A percentile compares a stretch with the other conserved stretches of the same genome.
Conservation (phyloP, 92 coral and sea anemone species). For the Umimayanthus kanabou region DNA sequence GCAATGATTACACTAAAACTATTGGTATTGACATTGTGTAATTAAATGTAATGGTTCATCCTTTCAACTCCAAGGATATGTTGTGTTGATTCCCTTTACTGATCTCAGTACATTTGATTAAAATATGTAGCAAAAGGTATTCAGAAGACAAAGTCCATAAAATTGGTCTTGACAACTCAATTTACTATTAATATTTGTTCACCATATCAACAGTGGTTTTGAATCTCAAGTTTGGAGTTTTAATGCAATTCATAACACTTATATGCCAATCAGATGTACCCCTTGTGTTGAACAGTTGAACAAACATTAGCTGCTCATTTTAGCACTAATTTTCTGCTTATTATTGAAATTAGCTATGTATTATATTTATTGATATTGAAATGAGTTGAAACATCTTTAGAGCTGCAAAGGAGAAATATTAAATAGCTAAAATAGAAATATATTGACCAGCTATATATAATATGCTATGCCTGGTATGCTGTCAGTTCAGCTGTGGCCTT, state of each 20-base stretch:
- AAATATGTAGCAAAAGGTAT: background rate
- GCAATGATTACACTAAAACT: background rate
- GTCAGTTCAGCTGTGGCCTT: background rate
- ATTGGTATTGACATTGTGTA: background rate
- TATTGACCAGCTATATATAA: background rate
- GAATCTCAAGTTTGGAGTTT: background rate
- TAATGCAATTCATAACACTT: slow-evolving; percentile 1
- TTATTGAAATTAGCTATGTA: background rate
- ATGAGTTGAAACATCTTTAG: background rate
- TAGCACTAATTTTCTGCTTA: background rate
- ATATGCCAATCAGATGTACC: background rate
- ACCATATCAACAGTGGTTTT: background rate
- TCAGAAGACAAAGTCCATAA: background rate
- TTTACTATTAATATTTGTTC: background rate
- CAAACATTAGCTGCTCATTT: slow-evolving; percentile 7
- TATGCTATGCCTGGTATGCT: background rate
- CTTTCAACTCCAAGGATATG: slow-evolving; percentile 5
- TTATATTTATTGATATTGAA: background rate
- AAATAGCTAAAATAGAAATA: background rate
- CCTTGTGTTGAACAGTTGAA: slow-evolving; percentile 4
- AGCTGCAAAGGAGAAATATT: background rate
- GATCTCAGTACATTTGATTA: background rate
- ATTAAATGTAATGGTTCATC: background rate
- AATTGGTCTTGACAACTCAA: background rate
- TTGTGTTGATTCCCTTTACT: background rate